Percentiles rank a stretch among this genome's conserved stretches.
phyloP scores from a whole-genome alignment of 2,797 vertebrate genomes.

The Sebastes trivittatus region DNA sequence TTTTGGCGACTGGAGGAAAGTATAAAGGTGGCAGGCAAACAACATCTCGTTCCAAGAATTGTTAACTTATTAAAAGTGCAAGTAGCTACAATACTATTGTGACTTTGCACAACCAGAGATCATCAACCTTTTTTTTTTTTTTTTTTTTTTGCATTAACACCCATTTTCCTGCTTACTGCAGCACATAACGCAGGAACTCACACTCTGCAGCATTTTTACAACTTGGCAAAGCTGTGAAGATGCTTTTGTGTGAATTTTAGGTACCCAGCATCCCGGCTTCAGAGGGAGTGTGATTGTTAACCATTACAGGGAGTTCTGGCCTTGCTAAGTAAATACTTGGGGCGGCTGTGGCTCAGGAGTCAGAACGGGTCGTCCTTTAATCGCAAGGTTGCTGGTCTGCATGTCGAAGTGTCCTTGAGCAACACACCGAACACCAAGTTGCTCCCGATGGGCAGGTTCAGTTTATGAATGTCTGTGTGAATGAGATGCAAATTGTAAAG shows the following conservation, averaged over 20 bases:
- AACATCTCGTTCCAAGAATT: neutral
- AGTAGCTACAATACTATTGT: neutral
- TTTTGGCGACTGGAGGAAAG: neutral
- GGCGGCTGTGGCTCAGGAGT: neutral
- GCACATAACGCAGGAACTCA: constrained; percentile 29
- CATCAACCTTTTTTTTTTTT: neutral
- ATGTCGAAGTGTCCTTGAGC: too few relatives aligned
- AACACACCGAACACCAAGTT: too few relatives aligned
- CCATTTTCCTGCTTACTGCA: constrained; percentile 42
- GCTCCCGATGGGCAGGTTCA: too few relatives aligned
- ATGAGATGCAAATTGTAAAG: too few relatives aligned
- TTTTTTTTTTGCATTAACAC: constrained; percentile 13
- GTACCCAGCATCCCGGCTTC: neutral
- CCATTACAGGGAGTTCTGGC: neutral
- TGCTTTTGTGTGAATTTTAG: constrained; percentile 22
- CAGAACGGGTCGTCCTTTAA: neutral
- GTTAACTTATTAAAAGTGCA: neutral
- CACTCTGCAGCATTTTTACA: constrained; percentile 37
- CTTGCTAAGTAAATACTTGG: neutral
- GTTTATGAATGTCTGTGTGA: too few relatives aligned
- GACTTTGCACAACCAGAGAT: constrained; percentile 1
- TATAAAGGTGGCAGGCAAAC: neutral
- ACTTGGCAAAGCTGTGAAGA: constrained; percentile 33
- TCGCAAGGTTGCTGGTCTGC: neutral
- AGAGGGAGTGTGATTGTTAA: neutral